Evolutionary conservation across 2,888 invertebrate species (phyloP).

Genomic region (Dicycla oo): DNA sequence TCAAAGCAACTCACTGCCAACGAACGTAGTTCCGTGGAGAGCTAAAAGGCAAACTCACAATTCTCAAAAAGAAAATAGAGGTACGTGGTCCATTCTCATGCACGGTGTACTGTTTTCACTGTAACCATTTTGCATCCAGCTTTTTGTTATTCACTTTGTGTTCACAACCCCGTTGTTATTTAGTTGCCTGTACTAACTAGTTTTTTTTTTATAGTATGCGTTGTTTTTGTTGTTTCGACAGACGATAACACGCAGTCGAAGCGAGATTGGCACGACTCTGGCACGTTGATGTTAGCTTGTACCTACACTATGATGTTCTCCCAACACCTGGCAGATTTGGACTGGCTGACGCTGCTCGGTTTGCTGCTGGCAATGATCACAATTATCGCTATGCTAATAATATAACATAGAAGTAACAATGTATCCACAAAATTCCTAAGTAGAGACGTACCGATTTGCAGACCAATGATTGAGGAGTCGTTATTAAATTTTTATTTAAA

Average conservation of each 20-base stretch:
- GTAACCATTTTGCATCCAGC: slow-evolving; percentile 85
- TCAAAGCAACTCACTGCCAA: slow-evolving; percentile 87
- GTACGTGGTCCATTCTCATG: slow-evolving; percentile 87
- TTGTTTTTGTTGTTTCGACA: slow-evolving; percentile 82
- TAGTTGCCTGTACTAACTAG: slow-evolving; percentile 65
- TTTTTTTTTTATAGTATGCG: slow-evolving; percentile 70
- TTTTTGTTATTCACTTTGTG: slow-evolving; percentile 69
- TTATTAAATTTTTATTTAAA: too few species aligned
- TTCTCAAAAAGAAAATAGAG: slow-evolving; percentile 88
- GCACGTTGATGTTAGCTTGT: slow-evolving; percentile 94
- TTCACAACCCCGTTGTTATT: slow-evolving; percentile 49
- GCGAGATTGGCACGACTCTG: slow-evolving; percentile 91
- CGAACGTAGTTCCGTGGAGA: slow-evolving; percentile 87
- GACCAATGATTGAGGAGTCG: not conserved
- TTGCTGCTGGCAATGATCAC: slow-evolving; percentile 94
- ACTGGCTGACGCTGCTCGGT: slow-evolving; percentile 94
- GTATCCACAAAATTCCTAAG: slow-evolving; percentile 45
- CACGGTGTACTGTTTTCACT: slow-evolving; percentile 87
- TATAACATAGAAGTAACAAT: slow-evolving; percentile 76
- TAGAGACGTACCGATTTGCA: slow-evolving; percentile 21
- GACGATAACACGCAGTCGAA: slow-evolving; percentile 87
- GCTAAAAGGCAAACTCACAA: slow-evolving; percentile 84
- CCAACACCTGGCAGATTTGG: slow-evolving; percentile 93
- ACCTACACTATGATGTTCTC: slow-evolving; percentile 93
- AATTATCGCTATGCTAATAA: slow-evolving; percentile 92